These are phyloP conservation scores for Trachelus troglodyta DNA, from an alignment of 2,888 invertebrate species.

Conservation along the genomic window DNA sequence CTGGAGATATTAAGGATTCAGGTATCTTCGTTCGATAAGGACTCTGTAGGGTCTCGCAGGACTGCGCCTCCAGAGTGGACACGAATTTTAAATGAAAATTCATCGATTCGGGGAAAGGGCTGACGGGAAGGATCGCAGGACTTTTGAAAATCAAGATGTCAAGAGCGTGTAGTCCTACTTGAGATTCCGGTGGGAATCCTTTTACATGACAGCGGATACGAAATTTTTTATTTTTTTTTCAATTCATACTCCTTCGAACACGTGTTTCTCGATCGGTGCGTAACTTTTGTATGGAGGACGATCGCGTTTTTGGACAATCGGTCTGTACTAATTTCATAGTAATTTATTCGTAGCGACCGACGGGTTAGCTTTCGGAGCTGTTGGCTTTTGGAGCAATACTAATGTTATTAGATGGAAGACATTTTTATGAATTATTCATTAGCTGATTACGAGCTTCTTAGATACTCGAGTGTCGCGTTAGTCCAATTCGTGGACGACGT, in stretches of 20 bases:
- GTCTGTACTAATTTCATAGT: background rate
- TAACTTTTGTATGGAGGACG: background rate
- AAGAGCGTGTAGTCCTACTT: slow-evolving; percentile 13
- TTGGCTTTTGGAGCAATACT: background rate
- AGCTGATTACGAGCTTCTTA: background rate
- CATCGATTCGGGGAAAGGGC: slow-evolving; percentile 46
- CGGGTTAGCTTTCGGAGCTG: background rate
- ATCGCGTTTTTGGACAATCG: background rate
- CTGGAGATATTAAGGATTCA: background rate
- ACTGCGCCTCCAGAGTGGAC: slow-evolving; percentile 34
- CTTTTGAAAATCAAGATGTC: slow-evolving; percentile 44
- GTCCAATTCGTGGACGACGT: background rate
- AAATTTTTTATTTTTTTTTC: background rate
- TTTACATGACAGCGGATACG: slow-evolving; percentile 40
- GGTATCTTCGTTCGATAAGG: background rate
- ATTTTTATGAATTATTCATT: background rate
- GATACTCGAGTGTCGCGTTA: background rate
- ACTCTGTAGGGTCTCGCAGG: background rate
- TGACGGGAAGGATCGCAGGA: slow-evolving; percentile 20
- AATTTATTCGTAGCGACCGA: background rate
- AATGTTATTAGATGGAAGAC: background rate
- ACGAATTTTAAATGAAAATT: slow-evolving; percentile 49
- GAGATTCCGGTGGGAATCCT: slow-evolving; percentile 44
- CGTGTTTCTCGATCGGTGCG: background rate
- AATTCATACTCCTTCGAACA: background rate